These are phyloP conservation scores for Esox lucius DNA, from an alignment of 2,797 vertebrate genomes.

Conservation along the genomic window DNA sequence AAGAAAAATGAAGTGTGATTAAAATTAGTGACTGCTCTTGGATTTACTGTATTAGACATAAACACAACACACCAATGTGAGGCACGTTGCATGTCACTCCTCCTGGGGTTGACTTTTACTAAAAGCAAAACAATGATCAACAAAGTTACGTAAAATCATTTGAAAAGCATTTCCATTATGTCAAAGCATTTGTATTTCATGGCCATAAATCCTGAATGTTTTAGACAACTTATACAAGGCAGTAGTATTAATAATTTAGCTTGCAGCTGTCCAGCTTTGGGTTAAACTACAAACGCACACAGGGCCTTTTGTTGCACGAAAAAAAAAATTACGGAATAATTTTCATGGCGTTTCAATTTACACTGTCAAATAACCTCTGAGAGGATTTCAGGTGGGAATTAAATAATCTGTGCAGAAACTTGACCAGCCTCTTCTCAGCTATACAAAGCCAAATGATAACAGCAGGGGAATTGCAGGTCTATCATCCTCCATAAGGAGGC, in stretches of 20 bases:
- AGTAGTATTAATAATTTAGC: conserved; percentile 5
- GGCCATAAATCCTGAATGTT: conserved; percentile 32
- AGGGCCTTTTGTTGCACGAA: too few relatives aligned
- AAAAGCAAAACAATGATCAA: neutral
- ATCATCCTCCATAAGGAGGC: too few relatives aligned
- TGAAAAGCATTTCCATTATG: conserved; percentile 3
- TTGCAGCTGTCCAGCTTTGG: conserved; percentile 1
- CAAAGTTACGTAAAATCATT: neutral
- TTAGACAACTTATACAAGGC: conserved; percentile 53
- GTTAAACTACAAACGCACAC: neutral
- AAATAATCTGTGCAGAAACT: too few relatives aligned
- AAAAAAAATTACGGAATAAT: too few relatives aligned
- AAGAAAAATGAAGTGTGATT: conserved; percentile 16
- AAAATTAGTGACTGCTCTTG: conserved; percentile 13
- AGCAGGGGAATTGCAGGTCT: too few relatives aligned
- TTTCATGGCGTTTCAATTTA: too few relatives aligned
- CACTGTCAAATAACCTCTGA: too few relatives aligned
- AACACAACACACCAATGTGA: conserved; percentile 8
- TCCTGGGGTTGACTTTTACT: conserved; percentile 3
- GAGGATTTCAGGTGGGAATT: too few relatives aligned
- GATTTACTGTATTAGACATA: conserved; percentile 18
- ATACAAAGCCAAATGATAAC: too few relatives aligned
- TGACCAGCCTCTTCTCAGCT: too few relatives aligned
- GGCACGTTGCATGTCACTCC: neutral
- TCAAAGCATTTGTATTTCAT: conserved; percentile 5